These are phyloP conservation scores for Zygothrica quintamaculata DNA, from an alignment of 2,888 invertebrate species.

Conservation along the genomic window DNA sequence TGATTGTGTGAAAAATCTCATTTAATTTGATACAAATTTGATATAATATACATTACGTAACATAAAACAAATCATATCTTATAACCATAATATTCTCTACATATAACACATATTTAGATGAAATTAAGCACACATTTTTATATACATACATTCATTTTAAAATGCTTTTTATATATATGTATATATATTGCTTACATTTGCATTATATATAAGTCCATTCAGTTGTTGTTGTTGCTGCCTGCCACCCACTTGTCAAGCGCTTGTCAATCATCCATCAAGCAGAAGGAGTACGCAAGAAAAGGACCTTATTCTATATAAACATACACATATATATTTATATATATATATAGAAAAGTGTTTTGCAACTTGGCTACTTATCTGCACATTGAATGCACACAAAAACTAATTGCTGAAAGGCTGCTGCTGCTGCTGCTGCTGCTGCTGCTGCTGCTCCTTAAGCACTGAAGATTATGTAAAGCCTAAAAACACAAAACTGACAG, in stretches of 20 bases:
- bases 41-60: conserved; percentile 57
- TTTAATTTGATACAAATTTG: conserved; percentile 77
- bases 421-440: too few relatives aligned
- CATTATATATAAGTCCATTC: conserved; percentile 51
- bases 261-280: conserved; percentile 62
- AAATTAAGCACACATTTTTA: too few relatives aligned
- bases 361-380: conserved; percentile 67
- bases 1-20: conserved; percentile 72
- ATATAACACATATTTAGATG: neutral
- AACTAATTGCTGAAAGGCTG: conserved; percentile 76
- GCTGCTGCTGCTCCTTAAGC: conserved; percentile 63
- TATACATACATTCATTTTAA: too few relatives aligned
- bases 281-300: conserved; percentile 3
- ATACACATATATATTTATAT: too few relatives aligned
- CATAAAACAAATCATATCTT: conserved; percentile 30
- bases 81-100: conserved; percentile 18
- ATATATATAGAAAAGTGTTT: conserved; percentile 52
- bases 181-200: conserved; percentile 26
- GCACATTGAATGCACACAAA: conserved; percentile 62
- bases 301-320: too few relatives aligned
- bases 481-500: conserved; percentile 53
- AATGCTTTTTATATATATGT: neutral
- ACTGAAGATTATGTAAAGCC: conserved; percentile 70
- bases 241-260: conserved; percentile 46
- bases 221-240: conserved; percentile 30